These are phyloP conservation scores for Conus betulinus DNA, from an alignment of 1,140 invertebrate genomes.

Conservation along the genomic window DNA sequence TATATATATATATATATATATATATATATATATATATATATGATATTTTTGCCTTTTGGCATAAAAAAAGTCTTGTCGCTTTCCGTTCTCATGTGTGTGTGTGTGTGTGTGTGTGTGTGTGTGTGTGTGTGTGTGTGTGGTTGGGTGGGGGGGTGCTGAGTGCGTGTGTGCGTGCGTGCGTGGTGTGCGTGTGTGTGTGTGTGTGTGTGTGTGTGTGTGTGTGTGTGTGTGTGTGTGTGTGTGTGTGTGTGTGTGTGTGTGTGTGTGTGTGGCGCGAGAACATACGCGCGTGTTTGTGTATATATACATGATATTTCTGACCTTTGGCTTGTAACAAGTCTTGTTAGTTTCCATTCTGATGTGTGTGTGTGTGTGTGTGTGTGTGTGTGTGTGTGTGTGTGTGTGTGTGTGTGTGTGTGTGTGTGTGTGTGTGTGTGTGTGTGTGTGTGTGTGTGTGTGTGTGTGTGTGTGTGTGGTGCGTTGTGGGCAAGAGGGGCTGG, in stretches of 20 bases:
- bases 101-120: too few species aligned
- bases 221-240: not conserved
- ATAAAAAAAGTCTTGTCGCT: too few species aligned
- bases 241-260: slow-evolving; percentile 10
- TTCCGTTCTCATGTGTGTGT: too few species aligned
- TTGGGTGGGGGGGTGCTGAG: not conserved
- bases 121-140: not conserved
- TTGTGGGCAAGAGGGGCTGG: not conserved
- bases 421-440: not conserved
- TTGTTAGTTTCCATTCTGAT: too few species aligned
- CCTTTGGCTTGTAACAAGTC: too few species aligned
- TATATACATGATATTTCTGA: not conserved
- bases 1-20: not conserved
- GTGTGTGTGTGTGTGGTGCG: not conserved
- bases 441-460: not conserved
- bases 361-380: not conserved
- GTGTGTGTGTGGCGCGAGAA: not conserved
- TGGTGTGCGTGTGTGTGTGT: not conserved
- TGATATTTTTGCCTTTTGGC: too few species aligned
- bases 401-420: slow-evolving; percentile 1
- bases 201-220: not conserved
- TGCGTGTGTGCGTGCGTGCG: not conserved
- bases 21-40: not conserved
- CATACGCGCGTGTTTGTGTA: not conserved
- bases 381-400: slow-evolving; percentile 9